Evolutionary conservation across 2,113 vertebrate species (phyloP).

Genomic region (Jacana jacana): DNA sequence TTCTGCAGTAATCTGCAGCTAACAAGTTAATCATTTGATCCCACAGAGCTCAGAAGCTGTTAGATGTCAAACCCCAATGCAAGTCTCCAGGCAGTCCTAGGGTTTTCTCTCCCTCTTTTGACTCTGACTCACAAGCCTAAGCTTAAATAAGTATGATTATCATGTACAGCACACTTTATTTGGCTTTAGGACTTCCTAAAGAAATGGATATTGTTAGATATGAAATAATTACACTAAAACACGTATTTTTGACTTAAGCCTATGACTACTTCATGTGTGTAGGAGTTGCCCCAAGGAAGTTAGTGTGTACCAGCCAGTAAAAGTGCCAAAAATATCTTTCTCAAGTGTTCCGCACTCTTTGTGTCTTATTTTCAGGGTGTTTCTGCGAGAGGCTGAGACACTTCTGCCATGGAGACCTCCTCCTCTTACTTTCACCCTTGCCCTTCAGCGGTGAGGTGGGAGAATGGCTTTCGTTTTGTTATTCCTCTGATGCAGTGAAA

Average conservation of each 20-base stretch:
- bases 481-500: background rate
- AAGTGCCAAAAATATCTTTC: background rate
- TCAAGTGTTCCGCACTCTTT: background rate
- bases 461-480: background rate
- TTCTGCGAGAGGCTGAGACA: background rate
- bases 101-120: background rate
- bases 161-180: background rate
- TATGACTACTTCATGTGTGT: background rate
- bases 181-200: background rate
- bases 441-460: fast-evolving
- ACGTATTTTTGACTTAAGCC: background rate
- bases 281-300: background rate
- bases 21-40: background rate
- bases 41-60: background rate
- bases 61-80: background rate
- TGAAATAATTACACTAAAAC: background rate
- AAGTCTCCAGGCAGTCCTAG: background rate
- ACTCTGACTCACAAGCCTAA: background rate
- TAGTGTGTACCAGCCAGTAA: background rate
- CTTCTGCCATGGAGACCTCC: background rate
- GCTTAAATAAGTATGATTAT: background rate
- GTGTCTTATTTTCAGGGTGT: background rate
- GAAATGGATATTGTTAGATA: background rate
- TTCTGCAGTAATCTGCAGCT: background rate
- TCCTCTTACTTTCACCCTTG: background rate